Conservation (phyloP, 2,113 vertebrate species). For the Cochlearius cochlearius region DNA sequence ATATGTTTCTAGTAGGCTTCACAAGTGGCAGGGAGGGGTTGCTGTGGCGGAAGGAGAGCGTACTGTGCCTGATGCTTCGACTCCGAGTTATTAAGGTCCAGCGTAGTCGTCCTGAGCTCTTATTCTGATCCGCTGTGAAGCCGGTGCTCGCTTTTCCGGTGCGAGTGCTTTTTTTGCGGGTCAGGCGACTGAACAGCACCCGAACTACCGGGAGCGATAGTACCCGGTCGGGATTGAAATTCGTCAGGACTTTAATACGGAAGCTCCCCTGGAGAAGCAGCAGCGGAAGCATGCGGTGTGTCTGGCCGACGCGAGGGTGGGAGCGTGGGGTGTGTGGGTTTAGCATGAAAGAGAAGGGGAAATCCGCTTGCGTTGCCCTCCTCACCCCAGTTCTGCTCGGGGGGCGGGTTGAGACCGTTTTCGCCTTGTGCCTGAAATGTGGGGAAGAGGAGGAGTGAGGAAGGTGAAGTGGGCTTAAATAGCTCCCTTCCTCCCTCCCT, state of each 20-base stretch:
- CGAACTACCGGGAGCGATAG: background rate
- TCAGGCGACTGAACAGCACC: background rate
- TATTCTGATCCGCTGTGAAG: background rate
- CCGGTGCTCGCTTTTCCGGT: background rate
- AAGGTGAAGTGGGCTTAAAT: background rate
- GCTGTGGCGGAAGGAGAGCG: background rate
- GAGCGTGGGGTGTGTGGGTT: background rate
- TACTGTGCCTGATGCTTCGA: background rate
- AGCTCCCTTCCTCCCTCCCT: background rate
- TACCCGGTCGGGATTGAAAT: no score
- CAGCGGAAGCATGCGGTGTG: background rate
- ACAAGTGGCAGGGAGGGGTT: background rate
- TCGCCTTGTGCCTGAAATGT: background rate
- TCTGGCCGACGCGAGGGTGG: fast-evolving
- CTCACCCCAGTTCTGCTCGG: background rate
- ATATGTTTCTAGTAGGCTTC: background rate
- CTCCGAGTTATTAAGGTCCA: background rate
- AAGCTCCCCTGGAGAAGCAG: background rate
- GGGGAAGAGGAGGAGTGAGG: background rate
- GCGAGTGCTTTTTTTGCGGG: background rate
- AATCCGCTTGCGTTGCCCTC: fast-evolving
- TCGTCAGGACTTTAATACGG: no score
- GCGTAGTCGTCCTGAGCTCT: background rate
- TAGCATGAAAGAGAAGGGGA: background rate
- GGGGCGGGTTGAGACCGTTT: background rate